Conservation (phyloP, 2,888 invertebrate species). For the Agriotes lineatus region DNA sequence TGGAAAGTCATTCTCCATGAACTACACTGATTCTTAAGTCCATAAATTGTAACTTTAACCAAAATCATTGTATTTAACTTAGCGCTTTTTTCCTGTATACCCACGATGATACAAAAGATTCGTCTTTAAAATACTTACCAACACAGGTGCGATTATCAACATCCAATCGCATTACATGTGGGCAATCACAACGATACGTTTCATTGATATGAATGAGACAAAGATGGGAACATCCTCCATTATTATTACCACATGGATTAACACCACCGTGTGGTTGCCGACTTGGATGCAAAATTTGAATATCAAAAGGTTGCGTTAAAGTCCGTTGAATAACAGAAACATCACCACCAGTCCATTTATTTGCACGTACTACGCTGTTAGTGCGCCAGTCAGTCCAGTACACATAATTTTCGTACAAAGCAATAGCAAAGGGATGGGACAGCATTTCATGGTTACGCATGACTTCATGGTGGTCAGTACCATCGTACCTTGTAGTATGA, state of each 20-base stretch:
- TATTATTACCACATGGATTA: conserved; percentile 76
- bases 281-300: conserved; percentile 84
- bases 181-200: conserved; percentile 82
- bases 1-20: no score
- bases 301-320: conserved; percentile 90
- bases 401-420: conserved; percentile 86
- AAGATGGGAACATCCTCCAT: conserved; percentile 86
- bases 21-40: no score
- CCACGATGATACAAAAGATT: no score
- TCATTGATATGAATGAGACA: conserved; percentile 79
- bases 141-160: conserved; percentile 76
- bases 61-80: no score
- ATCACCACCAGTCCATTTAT: conserved; percentile 88
- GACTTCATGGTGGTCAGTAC: conserved; percentile 75
- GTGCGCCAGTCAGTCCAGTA: conserved; percentile 97
- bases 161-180: conserved; percentile 86
- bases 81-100: no score
- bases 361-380: conserved; percentile 86
- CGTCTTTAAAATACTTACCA: conserved; percentile 64
- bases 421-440: conserved; percentile 91
- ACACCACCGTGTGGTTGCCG: conserved; percentile 73
- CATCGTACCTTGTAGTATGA: conserved; percentile 86
- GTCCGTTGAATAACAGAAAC: conserved; percentile 85
- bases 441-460: conserved; percentile 80
- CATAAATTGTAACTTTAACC: no score